Evolutionary conservation across 2,113 vertebrate species (phyloP).

Genomic region (Psittacara wagleri): DNA sequence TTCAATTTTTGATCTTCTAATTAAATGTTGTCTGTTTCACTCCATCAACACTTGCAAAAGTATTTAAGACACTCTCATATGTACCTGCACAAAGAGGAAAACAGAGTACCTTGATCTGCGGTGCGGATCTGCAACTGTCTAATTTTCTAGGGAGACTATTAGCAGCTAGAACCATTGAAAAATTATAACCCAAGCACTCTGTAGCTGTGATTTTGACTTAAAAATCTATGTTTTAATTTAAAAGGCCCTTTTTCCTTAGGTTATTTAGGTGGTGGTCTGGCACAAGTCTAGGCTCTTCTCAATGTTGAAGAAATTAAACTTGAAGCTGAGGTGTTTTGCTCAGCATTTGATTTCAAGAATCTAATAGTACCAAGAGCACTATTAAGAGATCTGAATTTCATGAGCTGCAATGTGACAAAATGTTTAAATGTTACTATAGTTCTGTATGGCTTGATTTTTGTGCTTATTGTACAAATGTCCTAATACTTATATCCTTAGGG

Average conservation of each 20-base stretch:
- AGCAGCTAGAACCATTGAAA: background rate
- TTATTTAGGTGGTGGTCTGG: background rate
- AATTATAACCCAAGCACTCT: background rate
- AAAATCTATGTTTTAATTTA: background rate
- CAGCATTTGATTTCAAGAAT: background rate
- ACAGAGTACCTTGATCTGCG: background rate
- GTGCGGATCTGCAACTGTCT: background rate
- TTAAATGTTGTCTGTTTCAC: background rate
- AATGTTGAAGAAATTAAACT: background rate
- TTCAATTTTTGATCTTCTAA: background rate
- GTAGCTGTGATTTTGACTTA: background rate
- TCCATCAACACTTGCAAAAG: background rate
- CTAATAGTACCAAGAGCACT: background rate
- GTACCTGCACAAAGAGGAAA: background rate
- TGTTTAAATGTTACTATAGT: background rate
- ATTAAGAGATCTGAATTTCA: background rate
- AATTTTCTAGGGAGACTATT: background rate
- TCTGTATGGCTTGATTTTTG: background rate
- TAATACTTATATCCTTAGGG: background rate
- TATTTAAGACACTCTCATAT: background rate
- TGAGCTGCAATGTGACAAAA: background rate
- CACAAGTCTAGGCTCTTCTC: background rate
- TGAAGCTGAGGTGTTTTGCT: background rate
- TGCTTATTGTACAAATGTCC: fast-evolving
- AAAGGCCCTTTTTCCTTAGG: fast-evolving